Base-by-base conservation (phyloP, 2,797 vertebrate genomes). In the Protonibea diacanthus region DNA sequence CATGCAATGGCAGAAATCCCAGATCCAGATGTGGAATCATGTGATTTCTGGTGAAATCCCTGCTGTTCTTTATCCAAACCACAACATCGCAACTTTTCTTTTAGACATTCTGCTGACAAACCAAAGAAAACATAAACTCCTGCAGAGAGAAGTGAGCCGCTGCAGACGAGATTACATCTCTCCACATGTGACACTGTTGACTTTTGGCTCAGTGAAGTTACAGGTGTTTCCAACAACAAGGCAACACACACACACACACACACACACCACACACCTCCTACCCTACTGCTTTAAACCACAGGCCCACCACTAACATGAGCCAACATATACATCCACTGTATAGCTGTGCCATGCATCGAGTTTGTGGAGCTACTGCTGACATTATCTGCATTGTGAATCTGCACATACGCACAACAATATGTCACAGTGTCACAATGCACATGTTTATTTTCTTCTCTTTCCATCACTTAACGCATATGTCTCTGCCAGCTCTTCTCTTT, bases 151-250 rank as follows among this genome's bases (percentile, higher is more conserved):
- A 51, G 45, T 2, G 38, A 55, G 71, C 65, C 20, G 61, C 76
- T 27, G 56, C 76, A 78, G 66, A 60, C 2, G 5, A 70, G 71
- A 86, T 68, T 85, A 55, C 48, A 84, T 83, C 78, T 81, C n/a
- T 17, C 17, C 45, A 7, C n/a, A n/a, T 49, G 48, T 55, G 52
- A 72, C 69, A 51, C 40, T 71, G 66, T 51, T 58, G 61, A 80
- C 56, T 51, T 65, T 69, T 64, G 33, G 56, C 51, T 68, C 62
- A 25, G 64, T 74, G 73, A 76, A 66, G 61, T 58, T 71, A 80
- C 85, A 87, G 86, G 80, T 90, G 88, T 77, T 85, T 83, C 49
- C 64, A 57, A 23, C 74, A 76, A 62, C 84, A 79, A 74, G 80
- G 76, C 53, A 18, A 45, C 44, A 69, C 65, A 74, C 55, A 49